Evolutionary conservation across 2,888 invertebrate species (phyloP).

Genomic region (Aporophyla nigra): DNA sequence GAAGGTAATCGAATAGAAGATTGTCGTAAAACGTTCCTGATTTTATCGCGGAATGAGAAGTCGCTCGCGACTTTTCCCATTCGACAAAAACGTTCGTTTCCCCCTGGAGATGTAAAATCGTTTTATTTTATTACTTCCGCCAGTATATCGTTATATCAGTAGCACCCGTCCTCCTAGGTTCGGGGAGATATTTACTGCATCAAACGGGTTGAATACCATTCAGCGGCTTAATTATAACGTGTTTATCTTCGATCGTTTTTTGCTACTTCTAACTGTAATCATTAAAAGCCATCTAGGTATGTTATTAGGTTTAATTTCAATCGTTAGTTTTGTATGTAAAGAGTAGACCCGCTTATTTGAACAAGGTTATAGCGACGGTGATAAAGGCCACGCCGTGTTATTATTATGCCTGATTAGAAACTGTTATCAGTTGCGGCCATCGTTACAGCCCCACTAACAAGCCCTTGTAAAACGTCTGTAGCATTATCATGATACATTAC

Average conservation of each 20-base stretch:
- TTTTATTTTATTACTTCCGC: conserved; percentile 91
- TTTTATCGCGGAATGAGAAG: conserved; percentile 90
- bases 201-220: conserved; percentile 66
- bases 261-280: background rate
- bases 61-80: conserved; percentile 90
- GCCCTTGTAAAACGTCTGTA: conserved; percentile 87
- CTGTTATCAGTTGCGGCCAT: conserved; percentile 89
- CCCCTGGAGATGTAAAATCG: conserved; percentile 90
- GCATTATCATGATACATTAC: conserved; percentile 85
- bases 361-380: conserved; percentile 53
- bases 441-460: conserved; percentile 86
- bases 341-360: conserved; percentile 31
- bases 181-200: conserved; percentile 81
- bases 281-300: conserved; percentile 22
- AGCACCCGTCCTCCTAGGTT: conserved; percentile 80
- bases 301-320: conserved; percentile 59
- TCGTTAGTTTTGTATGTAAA: conserved; percentile 49
- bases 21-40: conserved; percentile 90
- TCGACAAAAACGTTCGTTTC: conserved; percentile 89
- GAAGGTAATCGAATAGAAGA: conserved; percentile 89
- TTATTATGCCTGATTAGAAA: conserved; percentile 89
- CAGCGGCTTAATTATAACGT: conserved; percentile 38
- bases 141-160: conserved; percentile 88
- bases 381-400: conserved; percentile 73
- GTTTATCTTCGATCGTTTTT: conserved; percentile 32